Evolutionary conservation across 2,888 invertebrate species (phyloP).

Genomic region (Oligia fasciuncula): DNA sequence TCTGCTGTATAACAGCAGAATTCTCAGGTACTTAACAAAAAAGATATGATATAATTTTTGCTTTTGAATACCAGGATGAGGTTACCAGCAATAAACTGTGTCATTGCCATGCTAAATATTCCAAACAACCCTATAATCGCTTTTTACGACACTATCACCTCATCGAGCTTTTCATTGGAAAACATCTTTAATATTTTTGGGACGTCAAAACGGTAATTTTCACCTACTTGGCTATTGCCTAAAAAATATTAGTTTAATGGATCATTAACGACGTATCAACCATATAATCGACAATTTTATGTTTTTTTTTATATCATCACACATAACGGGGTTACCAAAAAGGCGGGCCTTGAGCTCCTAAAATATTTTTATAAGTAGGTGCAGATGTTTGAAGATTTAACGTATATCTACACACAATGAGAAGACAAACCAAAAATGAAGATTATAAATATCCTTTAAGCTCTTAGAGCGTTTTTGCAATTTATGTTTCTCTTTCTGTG

Average conservation of each 20-base stretch:
- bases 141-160: not conserved
- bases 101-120: not conserved
- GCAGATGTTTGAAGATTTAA: slow-evolving; percentile 26
- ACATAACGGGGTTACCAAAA: slow-evolving; percentile 48
- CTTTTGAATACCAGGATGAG: not conserved
- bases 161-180: not conserved
- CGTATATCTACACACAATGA: not conserved
- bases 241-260: slow-evolving; percentile 31
- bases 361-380: not conserved
- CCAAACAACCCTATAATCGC: not conserved
- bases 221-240: slow-evolving; percentile 50
- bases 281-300: slow-evolving; percentile 47
- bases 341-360: slow-evolving; percentile 18
- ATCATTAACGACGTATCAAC: slow-evolving; percentile 44
- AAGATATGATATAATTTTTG: not conserved
- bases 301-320: slow-evolving; percentile 40
- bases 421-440: not conserved
- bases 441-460: not conserved
- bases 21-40: not conserved
- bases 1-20: not conserved
- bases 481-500: too few species aligned
- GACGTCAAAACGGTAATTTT: not conserved
- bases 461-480: not conserved
- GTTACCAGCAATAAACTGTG: not conserved
- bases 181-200: not conserved